These are phyloP conservation scores for Lates calcarifer DNA, from an alignment of 2,113 vertebrate species.

Conservation along the genomic window DNA sequence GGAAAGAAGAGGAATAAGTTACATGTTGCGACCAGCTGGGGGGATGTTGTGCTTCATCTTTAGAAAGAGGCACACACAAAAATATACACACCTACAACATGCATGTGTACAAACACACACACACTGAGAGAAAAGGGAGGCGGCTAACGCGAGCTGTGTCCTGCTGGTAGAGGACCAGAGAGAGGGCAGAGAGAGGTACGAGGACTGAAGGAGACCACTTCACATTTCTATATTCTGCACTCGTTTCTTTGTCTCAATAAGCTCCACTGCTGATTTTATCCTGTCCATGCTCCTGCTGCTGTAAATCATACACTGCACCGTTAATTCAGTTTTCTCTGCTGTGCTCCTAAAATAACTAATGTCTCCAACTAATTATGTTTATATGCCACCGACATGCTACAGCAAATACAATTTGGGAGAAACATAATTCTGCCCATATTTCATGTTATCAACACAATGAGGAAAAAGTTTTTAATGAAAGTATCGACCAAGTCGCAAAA, in stretches of 20 bases:
- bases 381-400: not conserved
- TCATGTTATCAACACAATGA: not conserved
- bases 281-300: no score
- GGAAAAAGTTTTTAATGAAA: not conserved
- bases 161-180: not conserved
- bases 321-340: not conserved
- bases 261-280: not conserved
- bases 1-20: not conserved
- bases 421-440: not conserved
- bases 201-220: not conserved
- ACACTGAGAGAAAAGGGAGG: slow-evolving; percentile 1
- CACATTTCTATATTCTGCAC: not conserved
- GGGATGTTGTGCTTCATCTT: slow-evolving; percentile 47
- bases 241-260: not conserved
- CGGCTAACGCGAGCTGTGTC: not conserved
- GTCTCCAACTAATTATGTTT: not conserved
- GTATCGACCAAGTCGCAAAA: not conserved
- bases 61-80: not conserved
- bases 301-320: no score
- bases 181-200: not conserved
- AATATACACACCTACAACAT: not conserved
- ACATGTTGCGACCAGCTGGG: slow-evolving; percentile 47
- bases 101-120: not conserved
- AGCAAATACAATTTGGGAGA: not conserved
- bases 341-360: no score